phyloP scores from a whole-genome alignment of 2,113 vertebrate species.

The Protobothrops flavoviridis region DNA sequence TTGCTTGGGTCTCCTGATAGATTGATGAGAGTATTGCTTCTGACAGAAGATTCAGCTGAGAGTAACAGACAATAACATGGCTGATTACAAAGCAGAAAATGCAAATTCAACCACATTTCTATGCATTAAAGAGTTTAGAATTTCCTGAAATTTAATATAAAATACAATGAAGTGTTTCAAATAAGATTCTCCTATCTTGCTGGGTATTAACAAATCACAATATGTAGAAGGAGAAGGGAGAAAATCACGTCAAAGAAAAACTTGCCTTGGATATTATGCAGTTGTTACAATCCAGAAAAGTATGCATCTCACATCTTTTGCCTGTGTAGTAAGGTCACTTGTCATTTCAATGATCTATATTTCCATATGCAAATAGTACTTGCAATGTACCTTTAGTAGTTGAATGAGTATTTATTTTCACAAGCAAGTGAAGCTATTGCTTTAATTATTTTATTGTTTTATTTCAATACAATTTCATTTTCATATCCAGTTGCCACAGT shows the following conservation, averaged over 20 bases:
- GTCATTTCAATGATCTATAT: not conserved
- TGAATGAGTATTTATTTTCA: not conserved
- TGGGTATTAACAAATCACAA: slow-evolving; percentile 68
- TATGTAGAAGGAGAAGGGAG: slow-evolving; percentile 56
- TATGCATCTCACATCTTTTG: not conserved
- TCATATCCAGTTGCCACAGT: not conserved
- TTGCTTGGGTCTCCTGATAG: slow-evolving; percentile 54
- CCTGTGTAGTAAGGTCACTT: not conserved
- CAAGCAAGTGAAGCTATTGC: not conserved
- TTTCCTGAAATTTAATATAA: slow-evolving; percentile 72
- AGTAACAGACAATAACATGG: slow-evolving; percentile 76
- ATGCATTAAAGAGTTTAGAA: slow-evolving; percentile 74
- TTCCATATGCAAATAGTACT: not conserved
- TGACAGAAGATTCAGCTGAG: slow-evolving; percentile 71
- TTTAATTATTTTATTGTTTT: not conserved
- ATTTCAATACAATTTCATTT: not conserved
- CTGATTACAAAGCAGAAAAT: slow-evolving; percentile 73
- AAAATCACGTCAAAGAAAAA: slow-evolving; percentile 50
- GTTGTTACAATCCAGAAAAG: not conserved
- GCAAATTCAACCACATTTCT: slow-evolving; percentile 74
- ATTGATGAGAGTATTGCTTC: slow-evolving; percentile 68
- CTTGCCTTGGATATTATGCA: slow-evolving; percentile 55
- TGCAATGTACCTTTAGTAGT: not conserved
- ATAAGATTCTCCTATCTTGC: slow-evolving; percentile 67
- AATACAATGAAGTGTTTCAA: slow-evolving; percentile 75